Evolutionary conservation across 2,888 invertebrate species (phyloP), one percentile per base, ranked within the genome.

Genomic region (Oscheius sp.): DNA sequence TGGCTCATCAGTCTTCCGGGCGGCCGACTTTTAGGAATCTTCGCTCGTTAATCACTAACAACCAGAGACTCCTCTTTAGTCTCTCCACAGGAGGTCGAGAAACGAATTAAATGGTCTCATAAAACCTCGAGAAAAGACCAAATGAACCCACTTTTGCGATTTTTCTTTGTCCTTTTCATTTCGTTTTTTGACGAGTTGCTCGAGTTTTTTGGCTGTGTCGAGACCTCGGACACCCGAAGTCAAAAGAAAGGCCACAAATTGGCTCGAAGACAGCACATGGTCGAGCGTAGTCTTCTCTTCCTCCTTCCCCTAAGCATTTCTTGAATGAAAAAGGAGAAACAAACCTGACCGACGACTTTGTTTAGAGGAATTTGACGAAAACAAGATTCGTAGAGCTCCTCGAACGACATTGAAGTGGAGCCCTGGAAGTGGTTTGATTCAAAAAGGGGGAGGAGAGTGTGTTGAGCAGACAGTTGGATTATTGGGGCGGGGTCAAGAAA

Each of bases 361-460:
- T 73, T 66, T 15, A 75, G 58, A 5, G 77, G 66, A 12, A 75
- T 57, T 45, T 73, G 65, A n/a, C 73, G 71, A 57, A 77, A 77
- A 31, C 73, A 77, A 33, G 63, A 55, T 33, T 77, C 77, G 67
- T 66, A 77, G 37, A 73, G 70, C 31, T 75, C 74, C n/a, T 75
- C 73, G 42, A 74, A 76, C 15, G 70, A 64, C 72, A 75, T 72
- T n/a, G n/a, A n/a, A n/a, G n/a, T n/a, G n/a, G n/a, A n/a, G n/a
- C n/a, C n/a, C 45, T 64, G 29, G 31, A 69, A 58, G 25, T 20
- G 15, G 2, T 46, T 15, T 25, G 20, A 33, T n/a, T 33, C n/a
- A 27, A 27, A 27, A 3, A 29, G 37, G 20, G 31, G 25, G 31
- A 27, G 29, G 31, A 29, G 55, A 5, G 29, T 15, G 27, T 23